Percentiles rank a stretch among this genome's conserved stretches.
Evolutionary conservation across 2,888 invertebrate genomes (phyloP).

Genomic region (Rhamphomyia laevipes): DNA sequence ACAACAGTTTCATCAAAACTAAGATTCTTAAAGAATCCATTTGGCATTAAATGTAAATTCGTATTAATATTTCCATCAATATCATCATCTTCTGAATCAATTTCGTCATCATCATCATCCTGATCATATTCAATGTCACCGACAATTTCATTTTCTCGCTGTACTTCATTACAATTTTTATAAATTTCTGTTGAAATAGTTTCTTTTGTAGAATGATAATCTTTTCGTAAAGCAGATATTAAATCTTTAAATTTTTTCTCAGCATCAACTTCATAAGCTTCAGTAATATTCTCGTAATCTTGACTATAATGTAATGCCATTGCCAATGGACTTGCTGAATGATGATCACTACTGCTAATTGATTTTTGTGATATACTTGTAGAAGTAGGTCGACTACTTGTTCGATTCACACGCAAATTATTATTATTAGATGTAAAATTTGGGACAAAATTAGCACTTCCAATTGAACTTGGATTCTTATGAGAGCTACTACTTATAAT

Average conservation of each 20-base stretch:
- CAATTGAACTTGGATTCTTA: constrained; percentile 9
- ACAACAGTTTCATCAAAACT: constrained; percentile 17
- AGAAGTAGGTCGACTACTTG: not conserved
- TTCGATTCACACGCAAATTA: not conserved
- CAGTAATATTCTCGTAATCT: constrained; percentile 6
- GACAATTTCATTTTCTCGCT: constrained; percentile 14
- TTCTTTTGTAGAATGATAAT: constrained; percentile 15
- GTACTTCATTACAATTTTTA: constrained; percentile 10
- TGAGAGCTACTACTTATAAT: constrained; percentile 13
- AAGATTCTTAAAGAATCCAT: constrained; percentile 20
- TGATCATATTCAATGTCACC: constrained; percentile 14
- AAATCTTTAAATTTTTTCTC: constrained; percentile 19
- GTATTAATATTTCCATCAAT: not conserved
- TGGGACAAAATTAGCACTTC: constrained; percentile 10
- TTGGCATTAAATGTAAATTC: not conserved
- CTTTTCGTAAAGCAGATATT: constrained; percentile 27
- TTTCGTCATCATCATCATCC: not conserved
- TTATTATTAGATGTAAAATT: not conserved
- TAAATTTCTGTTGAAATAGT: not conserved
- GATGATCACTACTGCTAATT: not conserved
- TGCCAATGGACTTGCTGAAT: not conserved
- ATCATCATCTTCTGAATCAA: constrained; percentile 1
- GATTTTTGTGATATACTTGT: not conserved
- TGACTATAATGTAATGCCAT: not conserved
- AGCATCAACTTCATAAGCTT: constrained; percentile 4